Evolutionary conservation across 2,113 vertebrate genomes (phyloP).

Genomic region (Macaca nemestrina): DNA sequence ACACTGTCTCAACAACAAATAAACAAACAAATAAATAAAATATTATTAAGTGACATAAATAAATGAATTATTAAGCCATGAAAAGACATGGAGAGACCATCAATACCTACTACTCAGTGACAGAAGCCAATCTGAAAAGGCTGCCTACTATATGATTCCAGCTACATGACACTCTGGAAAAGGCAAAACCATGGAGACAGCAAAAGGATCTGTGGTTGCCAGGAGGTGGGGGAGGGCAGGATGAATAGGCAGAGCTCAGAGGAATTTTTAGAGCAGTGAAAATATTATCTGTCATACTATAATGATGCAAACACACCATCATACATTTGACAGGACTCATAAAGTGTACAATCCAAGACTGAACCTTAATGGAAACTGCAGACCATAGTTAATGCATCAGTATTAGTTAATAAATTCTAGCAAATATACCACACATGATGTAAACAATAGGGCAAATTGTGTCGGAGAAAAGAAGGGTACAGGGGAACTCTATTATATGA

Average conservation of each 20-base stretch:
- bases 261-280: too few species aligned
- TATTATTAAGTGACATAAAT: neutral
- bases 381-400: neutral
- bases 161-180: too few species aligned
- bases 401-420: neutral
- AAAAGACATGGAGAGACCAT: neutral
- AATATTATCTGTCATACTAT: accelerated
- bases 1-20: too few species aligned
- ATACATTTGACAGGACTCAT: neutral
- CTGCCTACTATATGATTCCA: neutral
- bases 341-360: neutral
- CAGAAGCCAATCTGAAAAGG: neutral
- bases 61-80: neutral
- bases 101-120: neutral
- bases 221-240: accelerated
- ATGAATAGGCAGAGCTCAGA: accelerated
- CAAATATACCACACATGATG: neutral
- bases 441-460: neutral
- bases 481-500: neutral
- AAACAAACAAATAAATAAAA: too few species aligned
- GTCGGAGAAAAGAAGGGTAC: neutral
- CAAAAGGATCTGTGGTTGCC: neutral
- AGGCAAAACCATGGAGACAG: neutral
- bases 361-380: neutral
- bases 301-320: accelerated